Percentiles rank a stretch among this genome's conserved stretches.
Conservation (phyloP, 1,140 invertebrate genomes). For the Protaetia brevitarsis region DNA sequence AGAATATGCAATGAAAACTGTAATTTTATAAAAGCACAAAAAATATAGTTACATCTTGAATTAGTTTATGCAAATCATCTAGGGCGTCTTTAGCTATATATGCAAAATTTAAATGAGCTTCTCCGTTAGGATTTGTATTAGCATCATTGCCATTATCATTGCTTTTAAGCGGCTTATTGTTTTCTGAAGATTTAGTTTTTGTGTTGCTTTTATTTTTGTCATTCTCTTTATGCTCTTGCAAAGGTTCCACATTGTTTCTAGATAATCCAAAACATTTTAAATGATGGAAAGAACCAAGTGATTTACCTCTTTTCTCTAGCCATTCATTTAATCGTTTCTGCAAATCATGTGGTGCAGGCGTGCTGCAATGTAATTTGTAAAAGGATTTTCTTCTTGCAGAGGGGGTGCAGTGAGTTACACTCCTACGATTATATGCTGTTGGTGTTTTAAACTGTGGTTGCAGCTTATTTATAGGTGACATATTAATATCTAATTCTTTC, state of each 20-base stretch:
- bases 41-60: constrained; percentile 42
- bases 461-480: neutral
- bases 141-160: constrained; percentile 4
- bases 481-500: neutral
- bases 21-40: neutral
- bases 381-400: neutral
- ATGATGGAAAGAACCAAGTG: constrained; percentile 52
- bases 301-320: constrained; percentile 52
- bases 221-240: constrained; percentile 36
- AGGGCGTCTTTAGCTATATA: constrained; percentile 40
- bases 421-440: neutral
- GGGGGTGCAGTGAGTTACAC: neutral
- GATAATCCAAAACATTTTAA: constrained; percentile 38
- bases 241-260: constrained; percentile 6
- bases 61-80: constrained; percentile 45
- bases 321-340: constrained; percentile 51
- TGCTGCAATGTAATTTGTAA: neutral
- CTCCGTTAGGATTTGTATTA: neutral
- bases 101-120: constrained; percentile 28
- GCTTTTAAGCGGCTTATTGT: constrained; percentile 34
- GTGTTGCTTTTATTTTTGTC: constrained; percentile 58
- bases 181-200: constrained; percentile 43
- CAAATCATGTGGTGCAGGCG: constrained; percentile 39
- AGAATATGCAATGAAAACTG: neutral
- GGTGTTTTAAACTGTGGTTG: neutral